Conservation (phyloP, 2,797 vertebrate species). For the Alfaro cultratus region DNA sequence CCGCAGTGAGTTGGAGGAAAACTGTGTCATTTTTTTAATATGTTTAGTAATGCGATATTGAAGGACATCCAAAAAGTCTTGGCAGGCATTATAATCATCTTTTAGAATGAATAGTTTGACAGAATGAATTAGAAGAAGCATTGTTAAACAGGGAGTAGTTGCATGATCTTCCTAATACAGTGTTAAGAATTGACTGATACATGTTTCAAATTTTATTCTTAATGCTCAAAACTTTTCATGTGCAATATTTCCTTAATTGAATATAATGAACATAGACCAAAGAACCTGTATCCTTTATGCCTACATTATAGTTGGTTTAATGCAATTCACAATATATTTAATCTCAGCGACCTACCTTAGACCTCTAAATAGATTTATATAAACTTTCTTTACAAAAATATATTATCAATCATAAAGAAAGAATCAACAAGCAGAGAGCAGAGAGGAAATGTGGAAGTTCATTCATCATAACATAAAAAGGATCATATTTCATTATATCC, state of each 20-base stretch:
- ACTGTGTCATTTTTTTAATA: neutral
- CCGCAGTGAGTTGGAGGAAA: neutral
- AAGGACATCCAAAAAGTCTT: neutral
- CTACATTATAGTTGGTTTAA: neutral
- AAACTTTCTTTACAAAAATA: neutral
- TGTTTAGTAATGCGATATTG: neutral
- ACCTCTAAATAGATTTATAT: neutral
- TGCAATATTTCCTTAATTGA: conserved; percentile 52
- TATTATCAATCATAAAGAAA: neutral
- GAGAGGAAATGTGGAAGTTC: neutral
- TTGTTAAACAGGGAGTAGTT: neutral
- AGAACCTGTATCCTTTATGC: conserved; percentile 9
- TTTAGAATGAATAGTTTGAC: neutral
- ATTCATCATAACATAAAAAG: neutral
- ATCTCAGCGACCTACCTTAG: too few relatives aligned
- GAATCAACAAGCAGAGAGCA: neutral
- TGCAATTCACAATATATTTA: neutral
- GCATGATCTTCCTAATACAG: neutral
- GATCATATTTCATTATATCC: neutral
- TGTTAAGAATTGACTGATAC: neutral
- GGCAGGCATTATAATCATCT: neutral
- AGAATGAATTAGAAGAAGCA: neutral
- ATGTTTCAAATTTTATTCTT: neutral
- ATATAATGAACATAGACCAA: conserved; percentile 35
- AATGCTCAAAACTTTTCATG: conserved; percentile 9